phyloP scores from a whole-genome alignment of 2,113 vertebrate genomes.

The Octodon degus region DNA sequence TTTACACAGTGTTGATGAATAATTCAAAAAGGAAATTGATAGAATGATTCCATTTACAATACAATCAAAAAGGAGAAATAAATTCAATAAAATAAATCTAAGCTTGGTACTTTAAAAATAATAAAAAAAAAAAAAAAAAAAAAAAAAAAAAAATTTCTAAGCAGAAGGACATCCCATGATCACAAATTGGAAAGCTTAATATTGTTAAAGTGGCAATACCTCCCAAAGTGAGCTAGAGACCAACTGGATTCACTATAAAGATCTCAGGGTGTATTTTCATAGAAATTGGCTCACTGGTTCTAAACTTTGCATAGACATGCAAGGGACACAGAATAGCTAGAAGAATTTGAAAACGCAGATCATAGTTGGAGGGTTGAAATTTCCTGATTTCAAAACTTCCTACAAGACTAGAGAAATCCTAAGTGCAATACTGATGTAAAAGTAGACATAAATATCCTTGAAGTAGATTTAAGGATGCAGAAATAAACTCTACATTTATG shows the following conservation, averaged over 20 bases:
- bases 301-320: not conserved
- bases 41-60: conserved; percentile 17
- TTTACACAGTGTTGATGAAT: not conserved
- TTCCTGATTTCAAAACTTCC: conserved; percentile 50
- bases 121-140: too few relatives aligned
- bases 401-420: conserved; percentile 33
- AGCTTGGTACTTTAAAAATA: not conserved
- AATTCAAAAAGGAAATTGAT: conserved; percentile 22
- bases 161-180: not conserved
- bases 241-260: conserved; percentile 37
- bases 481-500: conserved; percentile 49
- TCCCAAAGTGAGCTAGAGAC: not conserved
- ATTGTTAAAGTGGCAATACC: not conserved
- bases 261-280: not conserved
- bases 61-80: not conserved
- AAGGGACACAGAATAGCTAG: not conserved
- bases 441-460: not conserved
- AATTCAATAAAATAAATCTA: conserved; percentile 7
- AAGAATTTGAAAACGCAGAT: not conserved
- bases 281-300: not conserved
- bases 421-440: not conserved
- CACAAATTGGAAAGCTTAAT: not conserved
- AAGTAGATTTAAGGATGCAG: not conserved
- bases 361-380: not conserved
- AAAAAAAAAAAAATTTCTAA: conserved; percentile 1